phyloP scores from a whole-genome alignment of 92 coral and sea anemone genomes.

The Paramuricea clavata region DNA sequence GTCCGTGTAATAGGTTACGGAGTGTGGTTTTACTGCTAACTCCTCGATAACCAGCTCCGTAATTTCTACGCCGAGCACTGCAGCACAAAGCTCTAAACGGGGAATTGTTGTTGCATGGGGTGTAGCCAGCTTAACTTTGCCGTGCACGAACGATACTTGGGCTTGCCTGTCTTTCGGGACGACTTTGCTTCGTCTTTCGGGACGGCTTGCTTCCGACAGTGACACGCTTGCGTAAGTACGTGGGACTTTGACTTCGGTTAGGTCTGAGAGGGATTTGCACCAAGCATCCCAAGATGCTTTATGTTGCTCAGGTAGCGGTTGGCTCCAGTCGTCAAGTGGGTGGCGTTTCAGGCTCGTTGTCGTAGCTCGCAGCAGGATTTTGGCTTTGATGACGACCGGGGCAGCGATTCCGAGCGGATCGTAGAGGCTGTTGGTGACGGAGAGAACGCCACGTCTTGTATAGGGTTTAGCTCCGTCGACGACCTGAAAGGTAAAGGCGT shows the following conservation, averaged over 20 bases:
- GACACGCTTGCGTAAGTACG: not conserved
- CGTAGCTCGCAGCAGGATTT: conserved; percentile 30
- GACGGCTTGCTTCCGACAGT: not conserved
- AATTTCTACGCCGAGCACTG: no score
- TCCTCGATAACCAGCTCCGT: no score
- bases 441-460: conserved; percentile 41
- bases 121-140: not conserved
- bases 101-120: not conserved
- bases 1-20: no score
- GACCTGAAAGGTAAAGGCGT: conserved; percentile 48
- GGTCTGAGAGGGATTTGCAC: conserved; percentile 24
- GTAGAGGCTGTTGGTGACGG: conserved; percentile 35
- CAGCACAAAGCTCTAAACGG: not conserved
- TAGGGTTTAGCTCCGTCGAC: conserved; percentile 1
- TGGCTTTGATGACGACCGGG: conserved; percentile 42
- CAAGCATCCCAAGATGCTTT: conserved; percentile 41
- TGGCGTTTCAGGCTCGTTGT: not conserved
- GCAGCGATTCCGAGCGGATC: conserved; percentile 51
- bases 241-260: conserved; percentile 17
- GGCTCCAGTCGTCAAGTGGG: conserved; percentile 19
- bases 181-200: conserved; percentile 54
- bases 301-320: conserved; percentile 28
- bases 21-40: no score
- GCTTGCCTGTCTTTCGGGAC: no score
- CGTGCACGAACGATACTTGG: not conserved